Percentiles rank a stretch among this genome's conserved stretches.
phyloP scores from a whole-genome alignment of 2,797 vertebrate genomes.

The Sphenodon punctatus region DNA sequence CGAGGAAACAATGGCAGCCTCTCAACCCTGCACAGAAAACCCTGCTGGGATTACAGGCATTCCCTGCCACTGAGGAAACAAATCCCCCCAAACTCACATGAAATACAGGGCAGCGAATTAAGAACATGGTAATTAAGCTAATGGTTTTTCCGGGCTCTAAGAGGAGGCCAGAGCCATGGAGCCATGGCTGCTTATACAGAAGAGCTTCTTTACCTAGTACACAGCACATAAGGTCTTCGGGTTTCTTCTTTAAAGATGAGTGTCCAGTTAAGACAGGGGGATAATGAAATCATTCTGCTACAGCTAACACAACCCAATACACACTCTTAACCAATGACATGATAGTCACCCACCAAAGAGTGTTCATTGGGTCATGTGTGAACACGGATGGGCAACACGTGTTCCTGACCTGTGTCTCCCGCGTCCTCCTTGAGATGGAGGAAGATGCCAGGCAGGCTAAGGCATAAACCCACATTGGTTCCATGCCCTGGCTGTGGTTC shows the following conservation, averaged over 20 bases:
- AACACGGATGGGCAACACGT: no score
- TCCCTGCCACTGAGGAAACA: neutral
- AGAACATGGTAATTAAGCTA: conserved; percentile 30
- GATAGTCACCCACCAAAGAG: no score
- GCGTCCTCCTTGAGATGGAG: no score
- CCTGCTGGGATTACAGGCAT: conserved; percentile 4
- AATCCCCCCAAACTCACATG: neutral
- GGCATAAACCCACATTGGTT: no score
- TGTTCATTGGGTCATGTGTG: no score
- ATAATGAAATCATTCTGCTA: conserved; percentile 54
- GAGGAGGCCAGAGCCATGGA: conserved; percentile 6
- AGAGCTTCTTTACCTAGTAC: neutral
- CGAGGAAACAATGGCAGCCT: conserved; percentile 37
- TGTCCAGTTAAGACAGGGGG: conserved; percentile 41
- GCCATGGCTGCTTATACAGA: neutral
- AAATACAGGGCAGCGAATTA: conserved; percentile 36
- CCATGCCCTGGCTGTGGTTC: no score
- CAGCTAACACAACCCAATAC: no score
- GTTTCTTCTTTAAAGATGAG: conserved; percentile 37
- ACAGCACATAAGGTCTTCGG: conserved; percentile 9
- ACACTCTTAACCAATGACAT: no score
- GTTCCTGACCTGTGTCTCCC: no score
- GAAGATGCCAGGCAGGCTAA: no score
- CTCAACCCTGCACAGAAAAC: conserved; percentile 2
- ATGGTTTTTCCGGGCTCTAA: conserved; percentile 41